phyloP scores from a whole-genome alignment of 2,797 vertebrate genomes.

The Lophotriccus pileatus region DNA sequence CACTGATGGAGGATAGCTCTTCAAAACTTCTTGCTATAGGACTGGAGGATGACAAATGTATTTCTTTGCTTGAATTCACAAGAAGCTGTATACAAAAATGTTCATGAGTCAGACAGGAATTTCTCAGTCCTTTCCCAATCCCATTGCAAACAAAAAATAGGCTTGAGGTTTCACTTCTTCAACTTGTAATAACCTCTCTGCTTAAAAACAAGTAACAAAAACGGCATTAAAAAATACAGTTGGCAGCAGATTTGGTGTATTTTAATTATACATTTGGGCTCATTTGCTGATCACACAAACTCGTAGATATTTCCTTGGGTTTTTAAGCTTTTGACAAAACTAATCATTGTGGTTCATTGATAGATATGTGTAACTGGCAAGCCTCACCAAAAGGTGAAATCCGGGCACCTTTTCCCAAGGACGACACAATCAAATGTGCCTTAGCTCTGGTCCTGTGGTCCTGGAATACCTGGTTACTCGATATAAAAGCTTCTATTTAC shows the following conservation, averaged over 20 bases:
- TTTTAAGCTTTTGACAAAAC: neutral
- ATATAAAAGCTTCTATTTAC: neutral
- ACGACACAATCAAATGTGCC: neutral
- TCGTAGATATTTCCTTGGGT: neutral
- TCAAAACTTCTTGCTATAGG: neutral
- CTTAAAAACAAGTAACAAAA: neutral
- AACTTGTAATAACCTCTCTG: neutral
- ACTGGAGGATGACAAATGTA: neutral
- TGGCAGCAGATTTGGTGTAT: neutral
- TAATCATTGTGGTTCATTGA: neutral
- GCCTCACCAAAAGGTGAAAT: neutral
- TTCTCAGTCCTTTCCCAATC: neutral
- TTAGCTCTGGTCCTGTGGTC: neutral
- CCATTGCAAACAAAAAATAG: neutral
- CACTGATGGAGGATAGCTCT: neutral
- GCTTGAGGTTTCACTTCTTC: neutral
- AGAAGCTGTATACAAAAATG: neutral
- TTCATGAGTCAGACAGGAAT: neutral
- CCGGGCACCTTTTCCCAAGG: neutral
- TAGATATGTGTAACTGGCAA: neutral
- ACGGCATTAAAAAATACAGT: neutral
- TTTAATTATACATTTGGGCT: neutral
- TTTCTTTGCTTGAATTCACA: neutral
- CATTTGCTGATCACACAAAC: neutral
- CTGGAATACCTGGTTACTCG: neutral